A percentile compares a stretch with the other conserved stretches of the same genome.
phyloP scores from a whole-genome alignment of 2,113 vertebrate genomes.

The Paramormyrops kingsleyae region DNA sequence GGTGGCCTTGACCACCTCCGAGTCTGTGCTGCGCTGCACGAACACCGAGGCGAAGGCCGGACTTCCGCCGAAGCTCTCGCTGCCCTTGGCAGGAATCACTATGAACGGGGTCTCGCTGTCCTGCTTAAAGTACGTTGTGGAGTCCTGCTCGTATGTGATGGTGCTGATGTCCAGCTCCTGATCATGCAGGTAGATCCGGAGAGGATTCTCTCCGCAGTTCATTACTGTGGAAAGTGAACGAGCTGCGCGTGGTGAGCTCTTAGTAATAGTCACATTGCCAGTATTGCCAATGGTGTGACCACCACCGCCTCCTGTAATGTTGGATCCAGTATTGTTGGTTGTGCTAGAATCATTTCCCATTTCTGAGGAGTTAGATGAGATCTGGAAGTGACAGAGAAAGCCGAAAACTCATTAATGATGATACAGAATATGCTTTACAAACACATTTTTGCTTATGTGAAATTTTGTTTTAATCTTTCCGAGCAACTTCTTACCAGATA shows the following conservation, averaged over 20 bases:
- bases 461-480: neutral
- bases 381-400: neutral
- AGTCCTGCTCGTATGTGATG: neutral
- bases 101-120: neutral
- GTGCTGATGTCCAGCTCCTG: neutral
- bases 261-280: neutral
- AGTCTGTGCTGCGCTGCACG: neutral
- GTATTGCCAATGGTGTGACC: too few species aligned
- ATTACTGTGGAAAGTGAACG: neutral
- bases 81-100: neutral
- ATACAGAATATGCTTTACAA: neutral
- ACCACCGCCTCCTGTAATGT: too few species aligned
- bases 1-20: neutral
- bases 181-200: neutral
- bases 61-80: neutral
- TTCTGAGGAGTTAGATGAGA: neutral
- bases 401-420: neutral
- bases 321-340: rapidly evolving
- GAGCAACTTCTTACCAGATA: neutral
- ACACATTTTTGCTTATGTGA: neutral
- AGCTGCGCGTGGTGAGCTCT: neutral
- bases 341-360: neutral
- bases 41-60: neutral
- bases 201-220: neutral
- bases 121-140: neutral